A percentile compares a stretch with the other conserved stretches of the same genome.
Conservation (phyloP, 2,113 vertebrate species). For the Pseudonaja textilis region DNA sequence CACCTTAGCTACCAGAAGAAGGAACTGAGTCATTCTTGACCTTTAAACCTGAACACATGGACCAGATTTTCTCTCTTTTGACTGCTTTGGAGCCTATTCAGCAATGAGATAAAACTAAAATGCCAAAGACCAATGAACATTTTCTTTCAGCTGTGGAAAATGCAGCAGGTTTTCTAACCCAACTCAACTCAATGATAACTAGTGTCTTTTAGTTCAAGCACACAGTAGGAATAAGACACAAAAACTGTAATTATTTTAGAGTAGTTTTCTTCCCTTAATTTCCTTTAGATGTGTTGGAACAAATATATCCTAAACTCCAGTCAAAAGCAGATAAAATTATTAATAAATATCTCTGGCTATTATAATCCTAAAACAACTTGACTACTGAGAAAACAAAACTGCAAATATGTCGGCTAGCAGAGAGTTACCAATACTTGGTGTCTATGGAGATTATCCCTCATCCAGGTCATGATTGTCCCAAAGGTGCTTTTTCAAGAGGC, state of each 20-base stretch:
- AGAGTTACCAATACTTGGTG: not conserved
- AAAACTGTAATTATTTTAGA: not conserved
- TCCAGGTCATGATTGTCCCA: too few relatives aligned
- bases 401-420: not conserved
- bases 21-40: constrained; percentile 59
- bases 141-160: constrained; percentile 40
- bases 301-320: not conserved
- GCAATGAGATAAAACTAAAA: constrained; percentile 54
- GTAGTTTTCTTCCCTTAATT: not conserved
- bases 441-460: too few relatives aligned
- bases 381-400: not conserved
- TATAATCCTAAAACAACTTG: not conserved
- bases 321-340: not conserved
- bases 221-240: constrained; percentile 7
- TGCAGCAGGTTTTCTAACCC: constrained; percentile 18
- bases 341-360: not conserved
- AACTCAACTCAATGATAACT: constrained; percentile 1
- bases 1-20: constrained; percentile 65
- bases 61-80: constrained; percentile 53
- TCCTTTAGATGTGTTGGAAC: not conserved
- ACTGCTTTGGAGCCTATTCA: constrained; percentile 43
- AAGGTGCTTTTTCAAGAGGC: too few relatives aligned
- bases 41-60: constrained; percentile 63
- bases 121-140: constrained; percentile 37
- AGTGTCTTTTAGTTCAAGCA: not conserved